These are phyloP conservation scores for Eristalis intricaria DNA, from an alignment of 2,888 invertebrate species.

Conservation along the genomic window DNA sequence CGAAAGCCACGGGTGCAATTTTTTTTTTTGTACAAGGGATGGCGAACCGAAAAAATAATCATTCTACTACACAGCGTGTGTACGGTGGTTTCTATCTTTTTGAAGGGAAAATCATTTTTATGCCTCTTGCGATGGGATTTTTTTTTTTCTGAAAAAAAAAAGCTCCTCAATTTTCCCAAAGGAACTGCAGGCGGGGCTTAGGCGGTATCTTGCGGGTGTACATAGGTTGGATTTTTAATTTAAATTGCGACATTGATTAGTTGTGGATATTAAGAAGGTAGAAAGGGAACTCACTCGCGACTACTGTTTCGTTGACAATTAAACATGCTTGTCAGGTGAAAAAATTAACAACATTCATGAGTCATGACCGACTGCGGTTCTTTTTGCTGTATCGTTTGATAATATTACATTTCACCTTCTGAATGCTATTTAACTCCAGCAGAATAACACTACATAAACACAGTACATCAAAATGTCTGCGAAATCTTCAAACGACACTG, in stretches of 20 bases:
- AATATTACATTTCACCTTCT: no score
- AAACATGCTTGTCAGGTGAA: constrained; percentile 17
- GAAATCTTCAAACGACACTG: no score
- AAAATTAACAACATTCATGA: not conserved
- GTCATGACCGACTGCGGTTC: no score
- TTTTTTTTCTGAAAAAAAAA: constrained; percentile 9
- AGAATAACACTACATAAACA: no score
- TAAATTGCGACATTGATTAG: constrained; percentile 68
- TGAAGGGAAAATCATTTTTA: constrained; percentile 24
- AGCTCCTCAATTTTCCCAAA: constrained; percentile 43
- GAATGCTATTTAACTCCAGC: no score
- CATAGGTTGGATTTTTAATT: constrained; percentile 50
- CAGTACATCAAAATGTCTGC: no score
- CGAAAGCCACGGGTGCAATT: constrained; percentile 58
- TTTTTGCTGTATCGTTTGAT: no score
- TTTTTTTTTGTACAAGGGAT: constrained; percentile 39
- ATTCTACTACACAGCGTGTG: constrained; percentile 49
- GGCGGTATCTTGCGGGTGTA: constrained; percentile 25
- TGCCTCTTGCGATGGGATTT: constrained; percentile 37
- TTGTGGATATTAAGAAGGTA: constrained; percentile 36
- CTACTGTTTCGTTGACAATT: constrained; percentile 25
- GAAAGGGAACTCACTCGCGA: not conserved
- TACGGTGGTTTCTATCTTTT: constrained; percentile 40
- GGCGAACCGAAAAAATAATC: constrained; percentile 37
- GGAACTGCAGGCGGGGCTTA: constrained; percentile 13